Evolutionary conservation across 2,113 vertebrate genomes (phyloP), one percentile per base, ranked within the genome.

Genomic region (Alexandromys fortis): DNA sequence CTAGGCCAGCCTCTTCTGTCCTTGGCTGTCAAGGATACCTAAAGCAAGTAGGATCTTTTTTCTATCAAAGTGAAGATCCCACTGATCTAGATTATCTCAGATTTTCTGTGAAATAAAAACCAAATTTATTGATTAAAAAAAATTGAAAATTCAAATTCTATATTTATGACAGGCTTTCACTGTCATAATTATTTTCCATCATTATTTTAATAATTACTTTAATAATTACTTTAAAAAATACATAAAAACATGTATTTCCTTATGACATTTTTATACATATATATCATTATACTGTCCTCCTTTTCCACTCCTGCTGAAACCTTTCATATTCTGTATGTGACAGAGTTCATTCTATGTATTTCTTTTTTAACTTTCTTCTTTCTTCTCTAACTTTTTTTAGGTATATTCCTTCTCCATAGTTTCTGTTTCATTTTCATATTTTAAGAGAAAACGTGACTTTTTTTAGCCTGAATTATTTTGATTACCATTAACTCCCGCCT

Each of bases 81-180:
- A 63, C 22, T 1, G 19, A 7, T 10, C 7, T 65, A 83, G 13
- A 28, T 45, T 95, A 35, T 47, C 7, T 87, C 91, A 52, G n/a
- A 73, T 92, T 90, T 92, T 90, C 42, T 93, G 10, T 86, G 61
- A 77, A 94, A 72, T 30, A 14, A 78, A 90, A 92, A 87, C 30
- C 75, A 11, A 88, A 96, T 89, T 92, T 33, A 63, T 16, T 85
- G 42, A 72, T 93, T 21, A 87, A 47, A 92, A 61, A 83, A 33
- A n/a, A 65, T 93, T 85, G 26, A 93, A 90, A 49, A 4, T 33
- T 38, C 30, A 90, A 42, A 8, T 58, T 91, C n/a, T 96, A 0
- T 82, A 67, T 90, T 96, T 91, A 58, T 89, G 1, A 1, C 55
- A 72, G 85, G 0, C 33, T 94, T 96, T 47, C 8, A 73, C 33